Percentiles rank a stretch among this genome's conserved stretches.
phyloP scores from a whole-genome alignment of 1,140 invertebrate species.

The Temnothorax curvispinosus region DNA sequence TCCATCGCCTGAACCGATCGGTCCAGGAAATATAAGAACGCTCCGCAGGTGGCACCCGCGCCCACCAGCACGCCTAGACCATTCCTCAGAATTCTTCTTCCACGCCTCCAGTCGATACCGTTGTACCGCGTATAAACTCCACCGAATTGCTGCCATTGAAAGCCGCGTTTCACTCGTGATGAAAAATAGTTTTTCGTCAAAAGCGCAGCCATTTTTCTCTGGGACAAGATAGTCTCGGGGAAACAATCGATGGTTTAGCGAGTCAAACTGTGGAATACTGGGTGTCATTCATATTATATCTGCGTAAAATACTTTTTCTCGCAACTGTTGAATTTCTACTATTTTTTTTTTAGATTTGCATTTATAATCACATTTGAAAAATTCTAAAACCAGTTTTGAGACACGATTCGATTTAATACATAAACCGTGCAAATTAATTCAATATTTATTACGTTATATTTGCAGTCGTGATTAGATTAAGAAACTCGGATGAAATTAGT shows the following conservation, averaged over 20 bases:
- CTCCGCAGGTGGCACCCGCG: slow-evolving; percentile 57
- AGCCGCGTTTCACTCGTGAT: neutral
- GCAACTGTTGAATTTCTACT: neutral
- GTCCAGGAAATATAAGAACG: slow-evolving; percentile 65
- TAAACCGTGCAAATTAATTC: too few species aligned
- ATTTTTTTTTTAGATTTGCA: neutral
- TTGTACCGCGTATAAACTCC: neutral
- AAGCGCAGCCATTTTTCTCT: slow-evolving; percentile 31
- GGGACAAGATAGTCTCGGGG: neutral
- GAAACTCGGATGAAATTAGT: too few species aligned
- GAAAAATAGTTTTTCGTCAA: neutral
- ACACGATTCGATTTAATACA: too few species aligned
- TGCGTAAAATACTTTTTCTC: neutral
- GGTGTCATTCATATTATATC: neutral
- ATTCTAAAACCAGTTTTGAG: too few species aligned
- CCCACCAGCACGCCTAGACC: slow-evolving; percentile 14
- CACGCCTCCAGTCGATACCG: neutral
- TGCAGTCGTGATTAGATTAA: too few species aligned
- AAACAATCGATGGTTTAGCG: slow-evolving; percentile 17
- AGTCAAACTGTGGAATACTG: neutral
- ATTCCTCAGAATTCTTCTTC: neutral
- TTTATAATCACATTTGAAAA: too few species aligned
- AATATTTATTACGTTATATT: too few species aligned
- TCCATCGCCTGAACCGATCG: slow-evolving; percentile 54
- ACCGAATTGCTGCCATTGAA: neutral